Conservation (phyloP, 2,888 invertebrate genomes). For the Chloroclysta siterata region DNA sequence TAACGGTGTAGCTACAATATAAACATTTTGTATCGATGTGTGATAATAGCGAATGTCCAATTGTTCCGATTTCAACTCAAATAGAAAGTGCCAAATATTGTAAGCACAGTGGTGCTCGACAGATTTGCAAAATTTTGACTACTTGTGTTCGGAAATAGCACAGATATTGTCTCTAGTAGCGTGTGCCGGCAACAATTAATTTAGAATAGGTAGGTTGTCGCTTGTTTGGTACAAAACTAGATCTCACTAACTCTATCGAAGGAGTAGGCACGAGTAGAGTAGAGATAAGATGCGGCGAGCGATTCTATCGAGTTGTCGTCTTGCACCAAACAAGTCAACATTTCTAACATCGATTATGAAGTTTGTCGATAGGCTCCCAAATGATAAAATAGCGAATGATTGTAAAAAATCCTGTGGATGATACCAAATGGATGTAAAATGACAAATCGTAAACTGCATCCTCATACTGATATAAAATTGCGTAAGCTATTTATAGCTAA, state of each 20-base stretch:
- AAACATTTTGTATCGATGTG: slow-evolving; percentile 44
- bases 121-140: slow-evolving; percentile 77
- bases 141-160: slow-evolving; percentile 71
- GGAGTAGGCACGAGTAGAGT: slow-evolving; percentile 5
- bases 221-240: slow-evolving; percentile 52
- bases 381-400: slow-evolving; percentile 80
- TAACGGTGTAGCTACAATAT: slow-evolving; percentile 51
- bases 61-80: slow-evolving; percentile 60
- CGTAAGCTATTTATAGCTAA: slow-evolving; percentile 63
- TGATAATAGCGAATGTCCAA: slow-evolving; percentile 60
- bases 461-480: slow-evolving; percentile 65
- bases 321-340: slow-evolving; percentile 60
- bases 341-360: slow-evolving; percentile 76
- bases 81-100: slow-evolving; percentile 80
- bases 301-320: slow-evolving; percentile 36
- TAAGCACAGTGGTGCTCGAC: slow-evolving; percentile 82
- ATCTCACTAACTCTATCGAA: slow-evolving; percentile 30
- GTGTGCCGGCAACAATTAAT: slow-evolving; percentile 58
- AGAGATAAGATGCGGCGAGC: slow-evolving; percentile 37
- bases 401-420: slow-evolving; percentile 57
- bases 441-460: slow-evolving; percentile 61
- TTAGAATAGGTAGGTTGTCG: slow-evolving; percentile 46
- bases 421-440: slow-evolving; percentile 52
- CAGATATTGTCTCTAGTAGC: slow-evolving; percentile 60
- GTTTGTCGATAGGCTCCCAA: slow-evolving; percentile 76